Evolutionary conservation across 2,113 vertebrate species (phyloP).

Genomic region (Nymphicus hollandicus): DNA sequence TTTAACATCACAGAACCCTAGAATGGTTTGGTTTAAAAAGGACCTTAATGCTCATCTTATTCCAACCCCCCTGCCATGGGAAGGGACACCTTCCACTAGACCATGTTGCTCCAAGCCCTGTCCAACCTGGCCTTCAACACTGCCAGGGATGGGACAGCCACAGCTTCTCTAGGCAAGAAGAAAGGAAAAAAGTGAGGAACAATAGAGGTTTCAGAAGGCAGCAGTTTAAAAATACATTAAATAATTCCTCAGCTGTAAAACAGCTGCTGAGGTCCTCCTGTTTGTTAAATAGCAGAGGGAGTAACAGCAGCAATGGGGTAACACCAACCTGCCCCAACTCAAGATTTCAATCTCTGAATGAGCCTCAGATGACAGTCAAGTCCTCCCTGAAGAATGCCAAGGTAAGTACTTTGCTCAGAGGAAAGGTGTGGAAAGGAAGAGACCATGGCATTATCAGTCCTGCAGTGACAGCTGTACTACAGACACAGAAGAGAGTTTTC

Average conservation of each 20-base stretch:
- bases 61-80: neutral
- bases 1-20: neutral
- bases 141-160: neutral
- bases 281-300: neutral
- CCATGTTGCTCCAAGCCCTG: neutral
- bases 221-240: neutral
- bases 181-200: neutral
- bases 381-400: neutral
- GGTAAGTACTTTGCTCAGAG: neutral
- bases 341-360: accelerated
- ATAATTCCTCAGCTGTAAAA: neutral
- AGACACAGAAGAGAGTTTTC: neutral
- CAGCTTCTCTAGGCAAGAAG: neutral
- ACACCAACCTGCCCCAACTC: neutral
- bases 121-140: neutral
- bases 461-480: neutral
- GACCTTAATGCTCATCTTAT: neutral
- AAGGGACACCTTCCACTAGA: neutral
- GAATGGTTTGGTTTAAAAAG: neutral
- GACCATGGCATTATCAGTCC: neutral
- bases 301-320: neutral
- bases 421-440: neutral
- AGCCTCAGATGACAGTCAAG: neutral
- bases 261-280: neutral
- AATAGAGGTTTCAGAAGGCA: neutral